Evolutionary conservation across 1,140 invertebrate species (phyloP).

Genomic region (Pogonomyrmex californicus): DNA sequence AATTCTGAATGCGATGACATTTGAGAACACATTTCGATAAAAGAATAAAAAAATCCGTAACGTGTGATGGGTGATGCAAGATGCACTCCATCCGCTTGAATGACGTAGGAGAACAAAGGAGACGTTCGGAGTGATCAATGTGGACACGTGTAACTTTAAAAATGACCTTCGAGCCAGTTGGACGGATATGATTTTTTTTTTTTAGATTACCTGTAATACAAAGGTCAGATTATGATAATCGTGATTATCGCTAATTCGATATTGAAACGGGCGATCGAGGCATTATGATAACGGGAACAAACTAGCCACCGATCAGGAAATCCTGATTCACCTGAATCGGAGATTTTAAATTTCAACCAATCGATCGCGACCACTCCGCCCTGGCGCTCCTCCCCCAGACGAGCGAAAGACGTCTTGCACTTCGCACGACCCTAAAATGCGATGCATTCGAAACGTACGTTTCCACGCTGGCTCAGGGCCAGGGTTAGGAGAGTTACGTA

Average conservation of each 20-base stretch:
- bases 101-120: neutral
- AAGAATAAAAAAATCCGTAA: neutral
- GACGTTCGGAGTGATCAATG: neutral
- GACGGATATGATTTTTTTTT: neutral
- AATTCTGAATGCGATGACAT: neutral
- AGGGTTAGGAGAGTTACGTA: slow-evolving; percentile 75
- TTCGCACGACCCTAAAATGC: neutral
- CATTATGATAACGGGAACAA: neutral
- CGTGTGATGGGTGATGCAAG: neutral
- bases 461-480: slow-evolving; percentile 73
- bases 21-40: neutral
- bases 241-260: neutral
- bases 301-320: too few relatives aligned
- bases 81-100: neutral
- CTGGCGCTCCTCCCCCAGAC: too few relatives aligned
- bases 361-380: neutral
- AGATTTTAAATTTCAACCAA: neutral
- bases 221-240: neutral
- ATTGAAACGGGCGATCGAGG: neutral
- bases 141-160: neutral
- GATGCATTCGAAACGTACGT: neutral
- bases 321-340: neutral
- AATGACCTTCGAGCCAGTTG: neutral
- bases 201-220: neutral
- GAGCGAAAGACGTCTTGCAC: neutral